Base-by-base conservation (phyloP, 2,797 vertebrate species). In the Spinus pinus region DNA sequence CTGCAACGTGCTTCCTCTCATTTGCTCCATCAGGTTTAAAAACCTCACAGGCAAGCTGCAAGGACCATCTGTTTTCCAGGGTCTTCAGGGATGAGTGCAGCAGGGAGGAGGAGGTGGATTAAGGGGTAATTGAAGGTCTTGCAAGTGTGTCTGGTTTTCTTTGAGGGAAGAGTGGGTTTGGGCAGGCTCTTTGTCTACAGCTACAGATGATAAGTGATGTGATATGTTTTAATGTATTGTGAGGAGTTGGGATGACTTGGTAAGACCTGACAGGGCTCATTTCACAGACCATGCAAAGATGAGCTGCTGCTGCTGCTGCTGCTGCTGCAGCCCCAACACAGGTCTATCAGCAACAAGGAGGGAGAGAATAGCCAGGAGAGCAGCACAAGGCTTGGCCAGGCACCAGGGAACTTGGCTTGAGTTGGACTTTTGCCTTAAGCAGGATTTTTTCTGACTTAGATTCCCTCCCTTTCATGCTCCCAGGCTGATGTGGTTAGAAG, bases 41-140 rank as follows among this genome's bases (percentile, higher is more conserved):
- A 64, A 92, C 51, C 61, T 83, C 1, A 0, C 72, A 81, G 79
- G 58, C 14, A 12, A 66, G 44, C 79, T 87, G 79, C 88, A 75
- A 37, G 54, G 58, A 85, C 69, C 79, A 88, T 92, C 94, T 96
- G 84, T 93, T 94, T 95, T 56, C 81, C 84, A 93, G 89, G 89
- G 75, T 10, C 67, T 87, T 69, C 25, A 56, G 75, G 72, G 93
- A 91, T 6, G 50, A 75, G 61, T 20, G 60, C 81, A 85, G 57
- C 69, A n/a, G 47, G 61, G 69, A 92, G 67, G 65, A 94, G 94
- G 91, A 92, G 75, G 78, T 47, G 64, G 33, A 39, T 82, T 74
- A 64, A 56, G 27, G 53, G 8, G 44, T 86, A 92, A 90, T 65
- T 81, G 84, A 56, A 85, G 58, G 80, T 86, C 73, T 69, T 90